phyloP scores from a whole-genome alignment of 35 echinoderm and acorn worm genomes.

The Acanthaster planci region DNA sequence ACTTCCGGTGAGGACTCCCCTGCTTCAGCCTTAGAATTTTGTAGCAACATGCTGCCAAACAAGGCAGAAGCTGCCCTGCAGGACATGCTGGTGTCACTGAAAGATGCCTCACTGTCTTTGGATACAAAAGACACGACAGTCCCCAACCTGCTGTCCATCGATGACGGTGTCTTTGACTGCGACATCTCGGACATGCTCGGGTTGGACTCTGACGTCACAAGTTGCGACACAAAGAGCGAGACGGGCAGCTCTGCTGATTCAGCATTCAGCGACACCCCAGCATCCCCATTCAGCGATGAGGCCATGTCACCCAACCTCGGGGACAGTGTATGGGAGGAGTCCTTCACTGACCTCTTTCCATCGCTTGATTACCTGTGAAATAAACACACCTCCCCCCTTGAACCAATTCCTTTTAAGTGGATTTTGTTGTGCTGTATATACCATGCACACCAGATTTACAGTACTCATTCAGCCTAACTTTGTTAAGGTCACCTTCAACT shows the following conservation, averaged over 20 bases:
- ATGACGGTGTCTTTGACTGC: conserved; percentile 56
- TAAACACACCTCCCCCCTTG: too few relatives aligned
- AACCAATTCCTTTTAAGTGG: too few relatives aligned
- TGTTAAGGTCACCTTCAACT: too few relatives aligned
- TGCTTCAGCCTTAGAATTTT: background rate
- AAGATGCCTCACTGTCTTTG: background rate
- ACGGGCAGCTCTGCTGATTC: conserved; percentile 68
- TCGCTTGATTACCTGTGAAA: conserved; percentile 55
- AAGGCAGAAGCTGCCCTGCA: conserved; percentile 2
- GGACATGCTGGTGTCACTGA: conserved; percentile 39
- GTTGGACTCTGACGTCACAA: conserved; percentile 31
- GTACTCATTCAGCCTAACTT: too few relatives aligned
- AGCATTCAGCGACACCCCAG: conserved; percentile 60
- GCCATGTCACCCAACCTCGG: conserved; percentile 62
- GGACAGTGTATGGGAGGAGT: conserved; percentile 86
- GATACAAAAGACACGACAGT: conserved; percentile 16
- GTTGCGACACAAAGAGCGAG: conserved; percentile 67
- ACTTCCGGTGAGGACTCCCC: background rate
- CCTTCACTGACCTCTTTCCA: conserved; percentile 82
- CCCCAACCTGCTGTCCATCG: conserved; percentile 26
- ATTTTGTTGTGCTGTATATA: too few relatives aligned
- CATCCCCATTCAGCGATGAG: conserved; percentile 52
- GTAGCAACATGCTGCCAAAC: background rate
- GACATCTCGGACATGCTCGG: conserved; percentile 64
- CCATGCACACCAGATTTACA: too few relatives aligned